phyloP scores from a whole-genome alignment of 2,797 vertebrate genomes.

The Erpetoichthys calabaricus region DNA sequence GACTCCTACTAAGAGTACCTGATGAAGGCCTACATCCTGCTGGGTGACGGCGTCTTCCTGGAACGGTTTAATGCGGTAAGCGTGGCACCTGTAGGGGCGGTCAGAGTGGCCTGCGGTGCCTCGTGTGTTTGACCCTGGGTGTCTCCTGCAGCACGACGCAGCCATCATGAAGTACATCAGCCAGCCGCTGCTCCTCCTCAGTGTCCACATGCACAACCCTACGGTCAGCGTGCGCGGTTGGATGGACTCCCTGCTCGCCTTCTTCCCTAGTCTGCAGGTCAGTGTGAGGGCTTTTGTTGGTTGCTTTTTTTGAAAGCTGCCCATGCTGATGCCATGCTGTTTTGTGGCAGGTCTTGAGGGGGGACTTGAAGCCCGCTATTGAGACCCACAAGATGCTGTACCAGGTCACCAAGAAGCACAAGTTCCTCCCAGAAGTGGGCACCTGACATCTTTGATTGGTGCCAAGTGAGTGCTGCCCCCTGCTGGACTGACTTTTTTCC shows the following conservation, averaged over 20 bases:
- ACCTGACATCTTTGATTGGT: background rate
- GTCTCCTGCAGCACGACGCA: conserved; percentile 54
- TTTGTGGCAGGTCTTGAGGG: conserved; percentile 49
- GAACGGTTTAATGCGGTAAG: conserved; percentile 63
- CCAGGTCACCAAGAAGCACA: conserved; percentile 68
- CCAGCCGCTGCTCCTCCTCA: conserved; percentile 62
- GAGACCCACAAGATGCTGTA: conserved; percentile 73
- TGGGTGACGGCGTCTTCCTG: conserved; percentile 58
- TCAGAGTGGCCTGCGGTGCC: background rate
- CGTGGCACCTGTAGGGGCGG: background rate
- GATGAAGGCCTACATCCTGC: conserved; percentile 69
- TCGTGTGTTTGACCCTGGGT: conserved; percentile 13
- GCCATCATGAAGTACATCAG: conserved; percentile 75
- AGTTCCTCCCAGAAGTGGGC: conserved; percentile 64
- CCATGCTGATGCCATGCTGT: background rate
- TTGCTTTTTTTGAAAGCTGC: background rate
- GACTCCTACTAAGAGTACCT: conserved; percentile 70
- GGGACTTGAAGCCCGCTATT: conserved; percentile 65
- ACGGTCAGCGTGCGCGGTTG: conserved; percentile 61
- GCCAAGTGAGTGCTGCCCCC: background rate
- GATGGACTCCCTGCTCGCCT: conserved; percentile 69
- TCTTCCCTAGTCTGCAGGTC: conserved; percentile 68
- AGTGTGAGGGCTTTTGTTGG: background rate
- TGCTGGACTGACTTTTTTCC: conserved; percentile 2
- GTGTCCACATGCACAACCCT: conserved; percentile 73